phyloP scores from a whole-genome alignment of 2,113 vertebrate genomes.

The Bubo scandiacus region DNA sequence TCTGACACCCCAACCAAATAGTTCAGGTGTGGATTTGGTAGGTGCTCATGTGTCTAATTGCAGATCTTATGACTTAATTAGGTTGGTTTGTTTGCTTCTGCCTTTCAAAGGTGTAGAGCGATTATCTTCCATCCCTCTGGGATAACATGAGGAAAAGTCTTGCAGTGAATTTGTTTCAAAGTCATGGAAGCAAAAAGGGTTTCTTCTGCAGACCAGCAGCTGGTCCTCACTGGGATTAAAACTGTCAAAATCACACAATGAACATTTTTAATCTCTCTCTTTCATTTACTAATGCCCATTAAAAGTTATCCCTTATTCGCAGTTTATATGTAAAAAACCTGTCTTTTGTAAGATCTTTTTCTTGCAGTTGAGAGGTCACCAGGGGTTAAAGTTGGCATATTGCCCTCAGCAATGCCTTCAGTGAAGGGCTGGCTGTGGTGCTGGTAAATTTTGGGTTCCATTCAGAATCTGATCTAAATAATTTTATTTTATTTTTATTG shows the following conservation, averaged over 20 bases:
- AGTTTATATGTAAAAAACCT: not conserved
- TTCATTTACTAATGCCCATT: not conserved
- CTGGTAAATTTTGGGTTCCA: not conserved
- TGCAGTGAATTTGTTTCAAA: not conserved
- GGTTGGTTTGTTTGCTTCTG: not conserved
- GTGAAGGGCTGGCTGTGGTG: not conserved
- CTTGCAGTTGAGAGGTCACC: not conserved
- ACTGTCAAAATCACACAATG: not conserved
- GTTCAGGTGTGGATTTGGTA: not conserved
- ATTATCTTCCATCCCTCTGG: not conserved
- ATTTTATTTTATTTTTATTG: not conserved
- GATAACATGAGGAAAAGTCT: not conserved
- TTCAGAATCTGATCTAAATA: not conserved
- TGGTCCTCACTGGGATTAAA: not conserved
- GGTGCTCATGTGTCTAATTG: not conserved
- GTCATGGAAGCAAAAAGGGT: not conserved
- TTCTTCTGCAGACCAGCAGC: not conserved
- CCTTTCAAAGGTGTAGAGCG: not conserved
- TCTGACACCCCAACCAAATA: not conserved
- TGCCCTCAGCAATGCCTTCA: not conserved
- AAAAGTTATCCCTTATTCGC: not conserved
- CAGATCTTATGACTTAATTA: not conserved
- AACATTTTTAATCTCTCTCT: not conserved
- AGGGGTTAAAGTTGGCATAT: not conserved
- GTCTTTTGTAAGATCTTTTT: not conserved